phyloP scores from a whole-genome alignment of 2,888 invertebrate genomes.

The Amphimallon solstitiale region DNA sequence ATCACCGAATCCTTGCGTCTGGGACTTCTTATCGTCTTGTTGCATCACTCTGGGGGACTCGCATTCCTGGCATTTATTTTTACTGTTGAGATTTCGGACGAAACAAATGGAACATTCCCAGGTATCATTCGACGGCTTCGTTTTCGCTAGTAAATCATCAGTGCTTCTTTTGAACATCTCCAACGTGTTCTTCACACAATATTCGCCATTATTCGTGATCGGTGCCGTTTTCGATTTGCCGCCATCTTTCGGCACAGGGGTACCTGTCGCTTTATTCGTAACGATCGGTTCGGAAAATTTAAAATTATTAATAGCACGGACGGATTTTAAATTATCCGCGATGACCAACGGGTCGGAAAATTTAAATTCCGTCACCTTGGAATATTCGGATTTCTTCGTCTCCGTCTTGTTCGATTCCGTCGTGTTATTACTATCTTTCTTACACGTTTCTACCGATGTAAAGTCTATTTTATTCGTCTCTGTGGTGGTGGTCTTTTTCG shows the following conservation, averaged over 20 bases:
- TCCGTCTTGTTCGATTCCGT: slow-evolving; percentile 27
- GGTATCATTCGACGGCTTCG: slow-evolving; percentile 66
- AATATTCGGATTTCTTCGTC: slow-evolving; percentile 5
- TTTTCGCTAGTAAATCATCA: slow-evolving; percentile 55
- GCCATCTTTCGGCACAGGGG: slow-evolving; percentile 48
- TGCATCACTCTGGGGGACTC: slow-evolving; percentile 52
- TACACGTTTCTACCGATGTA: slow-evolving; percentile 21
- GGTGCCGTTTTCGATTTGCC: slow-evolving; percentile 44
- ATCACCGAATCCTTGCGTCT: slow-evolving; percentile 46
- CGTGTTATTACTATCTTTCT: slow-evolving; percentile 30
- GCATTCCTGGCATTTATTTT: slow-evolving; percentile 67
- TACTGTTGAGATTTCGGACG: slow-evolving; percentile 67
- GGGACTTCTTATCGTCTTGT: neutral
- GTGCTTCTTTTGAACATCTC: neutral
- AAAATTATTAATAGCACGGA: slow-evolving; percentile 66
- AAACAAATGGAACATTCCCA: slow-evolving; percentile 77
- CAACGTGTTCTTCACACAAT: slow-evolving; percentile 44
- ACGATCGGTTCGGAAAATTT: slow-evolving; percentile 68
- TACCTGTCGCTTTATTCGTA: slow-evolving; percentile 7
- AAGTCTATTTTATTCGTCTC: slow-evolving; percentile 20
- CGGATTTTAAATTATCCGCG: slow-evolving; percentile 59
- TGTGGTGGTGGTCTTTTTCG: slow-evolving; percentile 21
- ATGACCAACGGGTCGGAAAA: slow-evolving; percentile 67
- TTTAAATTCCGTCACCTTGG: slow-evolving; percentile 52
- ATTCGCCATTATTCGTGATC: slow-evolving; percentile 60